Evolutionary conservation across 1,140 invertebrate genomes (phyloP).

Genomic region (Zaprionus camerounensis): DNA sequence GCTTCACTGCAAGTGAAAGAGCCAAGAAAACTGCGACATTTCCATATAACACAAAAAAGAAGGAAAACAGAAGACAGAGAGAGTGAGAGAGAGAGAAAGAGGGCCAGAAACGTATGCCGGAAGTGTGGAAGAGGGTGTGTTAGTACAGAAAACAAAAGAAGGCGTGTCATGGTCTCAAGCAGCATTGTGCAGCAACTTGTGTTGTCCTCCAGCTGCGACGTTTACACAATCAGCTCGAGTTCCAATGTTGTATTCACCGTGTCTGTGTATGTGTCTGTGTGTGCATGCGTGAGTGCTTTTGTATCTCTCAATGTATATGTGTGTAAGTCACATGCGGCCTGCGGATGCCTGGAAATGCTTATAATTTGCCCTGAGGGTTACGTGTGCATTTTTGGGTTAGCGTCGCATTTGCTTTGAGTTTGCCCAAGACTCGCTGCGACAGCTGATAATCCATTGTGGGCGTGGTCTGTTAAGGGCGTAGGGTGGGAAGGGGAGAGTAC

Average conservation of each 20-base stretch:
- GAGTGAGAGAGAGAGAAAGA: no score
- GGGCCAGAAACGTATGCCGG: neutral
- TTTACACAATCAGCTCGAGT: conserved; percentile 65
- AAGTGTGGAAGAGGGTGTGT: neutral
- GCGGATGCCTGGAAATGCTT: conserved; percentile 56
- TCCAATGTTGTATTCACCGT: neutral
- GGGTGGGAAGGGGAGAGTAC: no score
- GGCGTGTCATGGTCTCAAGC: neutral
- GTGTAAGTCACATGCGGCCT: conserved; percentile 65
- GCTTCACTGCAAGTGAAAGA: conserved; percentile 4
- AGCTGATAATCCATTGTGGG: conserved; percentile 13
- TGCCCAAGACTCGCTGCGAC: neutral
- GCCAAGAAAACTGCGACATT: neutral
- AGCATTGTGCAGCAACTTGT: conserved; percentile 12
- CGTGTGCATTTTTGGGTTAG: conserved; percentile 26
- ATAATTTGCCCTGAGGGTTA: conserved; percentile 44
- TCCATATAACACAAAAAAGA: neutral
- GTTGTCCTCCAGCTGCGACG: conserved; percentile 42
- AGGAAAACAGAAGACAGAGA: no score
- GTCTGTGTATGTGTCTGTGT: conserved; percentile 6
- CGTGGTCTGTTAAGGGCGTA: neutral
- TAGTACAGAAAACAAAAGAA: neutral
- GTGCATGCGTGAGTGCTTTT: conserved; percentile 12
- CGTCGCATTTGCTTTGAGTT: neutral
- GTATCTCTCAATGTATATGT: conserved; percentile 29